Conservation (phyloP, 2,888 invertebrate genomes). For the Laothoe populi region DNA sequence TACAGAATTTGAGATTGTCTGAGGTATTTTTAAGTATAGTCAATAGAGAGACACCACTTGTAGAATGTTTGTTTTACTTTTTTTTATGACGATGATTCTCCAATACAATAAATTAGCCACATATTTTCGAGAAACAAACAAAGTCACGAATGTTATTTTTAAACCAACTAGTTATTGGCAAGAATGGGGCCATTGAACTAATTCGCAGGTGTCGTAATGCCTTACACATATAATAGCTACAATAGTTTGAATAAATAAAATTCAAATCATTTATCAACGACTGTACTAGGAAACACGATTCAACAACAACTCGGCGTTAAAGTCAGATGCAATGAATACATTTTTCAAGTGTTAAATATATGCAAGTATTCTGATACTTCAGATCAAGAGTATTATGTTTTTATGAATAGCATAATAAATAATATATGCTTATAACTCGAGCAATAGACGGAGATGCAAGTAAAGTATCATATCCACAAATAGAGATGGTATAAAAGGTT, state of each 20-base stretch:
- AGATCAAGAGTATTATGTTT: too few relatives aligned
- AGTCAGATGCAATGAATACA: slow-evolving; percentile 40
- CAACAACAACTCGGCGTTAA: slow-evolving; percentile 55
- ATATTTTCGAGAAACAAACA: not conserved
- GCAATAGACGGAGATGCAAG: too few relatives aligned
- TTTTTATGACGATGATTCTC: too few relatives aligned
- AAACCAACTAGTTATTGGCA: not conserved
- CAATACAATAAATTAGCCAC: not conserved
- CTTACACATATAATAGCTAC: not conserved
- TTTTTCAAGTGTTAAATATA: not conserved
- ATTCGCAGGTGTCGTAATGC: slow-evolving; percentile 6
- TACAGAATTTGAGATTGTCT: too few relatives aligned
- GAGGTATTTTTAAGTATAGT: too few relatives aligned
- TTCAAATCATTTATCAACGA: slow-evolving; percentile 31
- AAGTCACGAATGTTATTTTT: not conserved
- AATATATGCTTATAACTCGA: too few relatives aligned
- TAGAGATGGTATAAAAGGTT: too few relatives aligned
- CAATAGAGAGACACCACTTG: too few relatives aligned
- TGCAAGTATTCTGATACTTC: not conserved
- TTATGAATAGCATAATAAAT: too few relatives aligned
- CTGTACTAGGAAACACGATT: slow-evolving; percentile 56
- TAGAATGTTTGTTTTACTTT: too few relatives aligned
- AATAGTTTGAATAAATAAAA: not conserved
- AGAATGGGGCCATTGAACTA: not conserved
- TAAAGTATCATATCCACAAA: too few relatives aligned